Conservation (phyloP, 2,113 vertebrate genomes). For the Notarius lentiginosus region DNA sequence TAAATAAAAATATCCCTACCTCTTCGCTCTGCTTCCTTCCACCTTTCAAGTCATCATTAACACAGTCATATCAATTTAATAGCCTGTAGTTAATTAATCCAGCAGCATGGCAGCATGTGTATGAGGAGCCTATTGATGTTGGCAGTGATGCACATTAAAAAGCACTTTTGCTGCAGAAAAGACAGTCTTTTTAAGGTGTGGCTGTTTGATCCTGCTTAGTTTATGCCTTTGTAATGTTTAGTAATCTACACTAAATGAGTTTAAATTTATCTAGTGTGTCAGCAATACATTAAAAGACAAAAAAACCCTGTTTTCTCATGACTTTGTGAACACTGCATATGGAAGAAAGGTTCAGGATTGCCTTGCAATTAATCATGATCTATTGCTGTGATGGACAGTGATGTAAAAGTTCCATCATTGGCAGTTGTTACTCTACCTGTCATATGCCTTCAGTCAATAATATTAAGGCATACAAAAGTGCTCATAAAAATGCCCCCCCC, state of each 20-base stretch:
- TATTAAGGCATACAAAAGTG: not conserved
- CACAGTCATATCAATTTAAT: slow-evolving; percentile 42
- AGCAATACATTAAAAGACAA: not conserved
- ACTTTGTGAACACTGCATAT: not conserved
- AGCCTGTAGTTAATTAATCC: slow-evolving; percentile 46
- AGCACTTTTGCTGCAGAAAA: slow-evolving; percentile 26
- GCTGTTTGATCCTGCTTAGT: not conserved
- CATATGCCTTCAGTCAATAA: not conserved
- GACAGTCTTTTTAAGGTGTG: slow-evolving; percentile 10
- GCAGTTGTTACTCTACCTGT: not conserved
- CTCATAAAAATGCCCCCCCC: not conserved
- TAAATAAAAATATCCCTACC: too few species aligned
- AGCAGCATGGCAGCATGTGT: slow-evolving; percentile 33
- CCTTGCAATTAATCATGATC: not conserved
- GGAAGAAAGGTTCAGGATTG: not conserved
- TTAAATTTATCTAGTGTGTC: not conserved
- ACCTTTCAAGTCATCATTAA: slow-evolving; percentile 41
- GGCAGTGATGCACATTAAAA: slow-evolving; percentile 41
- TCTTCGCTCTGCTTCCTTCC: slow-evolving; percentile 17
- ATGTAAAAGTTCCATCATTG: not conserved
- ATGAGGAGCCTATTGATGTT: slow-evolving; percentile 40
- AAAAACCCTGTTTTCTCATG: not conserved
- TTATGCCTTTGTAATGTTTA: slow-evolving; percentile 30
- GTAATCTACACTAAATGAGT: not conserved
- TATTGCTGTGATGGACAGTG: not conserved